These are phyloP conservation scores for Dusona sp. DNA, from an alignment of 2,888 invertebrate genomes.

Conservation along the genomic window DNA sequence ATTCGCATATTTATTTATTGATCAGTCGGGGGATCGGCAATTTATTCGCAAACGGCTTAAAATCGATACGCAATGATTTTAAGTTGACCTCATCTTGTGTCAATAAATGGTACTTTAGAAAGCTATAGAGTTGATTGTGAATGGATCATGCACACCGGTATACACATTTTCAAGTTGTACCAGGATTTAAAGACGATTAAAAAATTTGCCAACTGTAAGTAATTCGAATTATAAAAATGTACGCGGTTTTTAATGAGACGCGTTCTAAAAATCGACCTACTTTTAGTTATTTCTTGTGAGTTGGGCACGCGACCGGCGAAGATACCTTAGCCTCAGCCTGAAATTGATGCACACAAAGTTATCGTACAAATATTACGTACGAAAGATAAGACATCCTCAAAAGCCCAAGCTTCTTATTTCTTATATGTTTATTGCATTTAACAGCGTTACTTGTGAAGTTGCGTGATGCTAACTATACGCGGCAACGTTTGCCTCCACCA, in stretches of 20 bases:
- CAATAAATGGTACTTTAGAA: neutral
- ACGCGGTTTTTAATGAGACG: neutral
- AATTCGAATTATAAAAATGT: no score
- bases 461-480: conserved; percentile 24
- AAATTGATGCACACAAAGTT: neutral
- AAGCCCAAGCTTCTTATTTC: neutral
- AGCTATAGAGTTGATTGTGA: neutral
- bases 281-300: neutral
- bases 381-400: neutral
- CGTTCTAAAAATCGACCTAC: neutral
- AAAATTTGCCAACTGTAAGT: no score
- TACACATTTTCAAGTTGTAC: neutral
- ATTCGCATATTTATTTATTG: conserved; percentile 6
- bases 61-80: conserved; percentile 9
- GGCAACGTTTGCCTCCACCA: conserved; percentile 5
- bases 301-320: neutral
- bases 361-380: neutral
- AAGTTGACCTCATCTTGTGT: neutral
- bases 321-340: neutral
- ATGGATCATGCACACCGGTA: neutral
- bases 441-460: conserved; percentile 27
- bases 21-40: conserved; percentile 2
- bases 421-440: conserved; percentile 9
- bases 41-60: neutral
- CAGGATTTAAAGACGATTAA: no score